Percentiles rank a stretch among this genome's conserved stretches.
Conservation (phyloP, 2,888 invertebrate species). For the Itoplectis maculator region DNA sequence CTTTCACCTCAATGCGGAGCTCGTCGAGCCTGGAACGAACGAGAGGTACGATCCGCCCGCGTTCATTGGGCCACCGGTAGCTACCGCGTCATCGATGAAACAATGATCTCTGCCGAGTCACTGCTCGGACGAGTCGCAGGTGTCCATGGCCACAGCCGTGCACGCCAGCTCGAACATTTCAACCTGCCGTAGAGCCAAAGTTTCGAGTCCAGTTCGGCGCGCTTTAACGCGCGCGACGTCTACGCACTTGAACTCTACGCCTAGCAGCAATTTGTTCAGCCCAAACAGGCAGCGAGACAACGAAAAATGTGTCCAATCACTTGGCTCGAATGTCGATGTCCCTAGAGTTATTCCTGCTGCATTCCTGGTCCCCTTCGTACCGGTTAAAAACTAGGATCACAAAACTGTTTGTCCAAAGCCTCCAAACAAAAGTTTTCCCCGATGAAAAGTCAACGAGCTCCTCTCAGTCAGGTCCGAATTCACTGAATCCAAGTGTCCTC, state of each 20-base stretch:
- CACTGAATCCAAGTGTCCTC: slow-evolving; percentile 43
- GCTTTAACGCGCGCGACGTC: background rate
- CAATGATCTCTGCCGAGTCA: slow-evolving; percentile 51
- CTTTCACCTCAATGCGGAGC: background rate
- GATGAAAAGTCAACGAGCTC: slow-evolving; percentile 5
- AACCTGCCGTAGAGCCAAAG: background rate
- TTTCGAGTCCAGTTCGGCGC: background rate
- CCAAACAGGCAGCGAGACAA: background rate
- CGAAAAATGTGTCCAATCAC: slow-evolving; percentile 8
- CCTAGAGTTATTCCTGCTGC: background rate
- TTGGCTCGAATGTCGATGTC: background rate
- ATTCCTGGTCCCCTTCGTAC: slow-evolving; percentile 12
- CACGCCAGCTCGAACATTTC: background rate
- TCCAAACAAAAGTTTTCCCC: background rate
- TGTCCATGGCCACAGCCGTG: slow-evolving; percentile 3
- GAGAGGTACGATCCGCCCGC: background rate
- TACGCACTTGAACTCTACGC: background rate
- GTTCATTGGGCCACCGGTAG: slow-evolving; percentile 22
- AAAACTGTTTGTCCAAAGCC: too few species aligned
- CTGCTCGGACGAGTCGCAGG: slow-evolving; percentile 35
- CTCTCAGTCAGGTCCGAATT: slow-evolving; percentile 45
- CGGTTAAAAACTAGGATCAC: slow-evolving; percentile 3
- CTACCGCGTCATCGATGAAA: slow-evolving; percentile 31
- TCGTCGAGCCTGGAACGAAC: background rate
- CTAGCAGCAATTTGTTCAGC: background rate